Percentiles rank a stretch among this genome's conserved stretches.
Conservation (phyloP, 2,797 vertebrate genomes). For the Crocidura indochinensis region DNA sequence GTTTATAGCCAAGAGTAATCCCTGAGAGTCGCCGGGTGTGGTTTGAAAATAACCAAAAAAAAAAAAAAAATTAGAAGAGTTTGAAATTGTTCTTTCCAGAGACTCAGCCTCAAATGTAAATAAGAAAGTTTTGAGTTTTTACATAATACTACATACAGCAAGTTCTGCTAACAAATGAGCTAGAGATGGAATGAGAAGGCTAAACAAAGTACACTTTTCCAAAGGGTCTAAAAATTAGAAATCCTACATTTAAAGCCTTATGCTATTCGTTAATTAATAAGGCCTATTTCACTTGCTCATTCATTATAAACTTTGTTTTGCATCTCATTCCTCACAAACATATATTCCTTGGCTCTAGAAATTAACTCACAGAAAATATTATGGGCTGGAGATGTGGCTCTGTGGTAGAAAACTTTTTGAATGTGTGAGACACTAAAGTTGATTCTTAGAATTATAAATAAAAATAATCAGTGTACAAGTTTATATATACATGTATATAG, state of each 20-base stretch:
- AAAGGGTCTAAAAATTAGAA: constrained; percentile 40
- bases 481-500: too few species aligned
- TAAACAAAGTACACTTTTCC: not conserved
- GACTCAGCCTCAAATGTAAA: not conserved
- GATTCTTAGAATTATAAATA: too few species aligned
- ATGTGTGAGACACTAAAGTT: too few species aligned
- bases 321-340: constrained; percentile 24
- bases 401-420: too few species aligned
- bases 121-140: not conserved
- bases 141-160: not conserved
- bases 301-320: constrained; percentile 67
- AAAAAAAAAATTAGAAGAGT: not conserved
- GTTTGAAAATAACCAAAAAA: too few species aligned
- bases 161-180: not conserved
- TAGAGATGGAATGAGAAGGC: not conserved
- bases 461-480: not conserved
- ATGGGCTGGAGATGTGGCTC: not conserved
- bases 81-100: not conserved
- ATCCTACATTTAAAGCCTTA: constrained; percentile 39
- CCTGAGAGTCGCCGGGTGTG: too few species aligned
- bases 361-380: constrained; percentile 53
- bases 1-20: too few species aligned
- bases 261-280: constrained; percentile 30
- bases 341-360: constrained; percentile 65
- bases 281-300: constrained; percentile 64